Evolutionary conservation across 1,140 invertebrate species (phyloP), one percentile per base, ranked within the genome.

Genomic region (Gryllus bimaculatus): DNA sequence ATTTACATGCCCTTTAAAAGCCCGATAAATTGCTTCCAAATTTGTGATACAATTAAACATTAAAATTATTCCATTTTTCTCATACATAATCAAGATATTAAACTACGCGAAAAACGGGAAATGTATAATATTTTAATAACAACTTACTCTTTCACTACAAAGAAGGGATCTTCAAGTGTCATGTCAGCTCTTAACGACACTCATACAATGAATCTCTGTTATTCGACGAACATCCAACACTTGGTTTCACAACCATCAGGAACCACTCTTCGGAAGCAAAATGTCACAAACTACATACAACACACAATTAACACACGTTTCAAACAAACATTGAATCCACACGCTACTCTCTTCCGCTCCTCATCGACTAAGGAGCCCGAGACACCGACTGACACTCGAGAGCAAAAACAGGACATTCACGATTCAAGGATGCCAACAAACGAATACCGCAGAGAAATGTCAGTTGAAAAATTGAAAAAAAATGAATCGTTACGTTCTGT

Each of bases 121-220:
- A 5, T 39, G 5, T 39, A 39, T 39, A 39, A 1, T 2, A 39
- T 39, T 39, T 39, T 39, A 39, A 39, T 39, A 2, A 47, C 20
- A 82, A 91, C 94, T 95, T 92, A 97, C 95, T 96, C 95, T 91
- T 95, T 96, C 83, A 96, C 95, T 86, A 96, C 94, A 90, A 96
- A 96, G 90, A 96, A 97, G 81, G 95, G 95, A 89, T 97, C 95
- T 90, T 96, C 95, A 87, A 96, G 91, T 90, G 95, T 95, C 95
- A 96, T 97, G 88, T 87, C 89, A 87, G 83, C 83, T 81, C 81
- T 82, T 81, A 85, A 84, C 83, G 84, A 81, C 83, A 83, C 82
- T 85, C 83, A 77, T 77, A 49, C 73, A 79, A 54, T 74, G 73
- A 74, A 47, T 26, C 13, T 47, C 74, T 48, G 76, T 20, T 77